A percentile compares a stretch with the other conserved stretches of the same genome.
Conservation (phyloP, 2,797 vertebrate species). For the Gymnothorax reevesii region DNA sequence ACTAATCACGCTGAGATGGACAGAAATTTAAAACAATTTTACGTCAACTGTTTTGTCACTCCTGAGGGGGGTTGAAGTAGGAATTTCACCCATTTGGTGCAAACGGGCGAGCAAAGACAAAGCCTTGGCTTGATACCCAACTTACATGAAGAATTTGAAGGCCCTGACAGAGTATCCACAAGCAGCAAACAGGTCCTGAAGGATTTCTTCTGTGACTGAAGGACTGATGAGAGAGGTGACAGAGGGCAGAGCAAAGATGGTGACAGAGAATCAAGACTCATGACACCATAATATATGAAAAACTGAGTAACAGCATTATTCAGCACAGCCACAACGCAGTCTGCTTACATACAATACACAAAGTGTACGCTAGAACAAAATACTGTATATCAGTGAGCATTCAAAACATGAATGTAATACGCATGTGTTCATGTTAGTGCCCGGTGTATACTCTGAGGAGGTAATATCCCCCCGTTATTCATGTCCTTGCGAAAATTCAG, state of each 20-base stretch:
- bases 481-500: too few species aligned
- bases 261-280: not conserved
- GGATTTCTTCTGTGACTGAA: slow-evolving; percentile 75
- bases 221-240: slow-evolving; percentile 56
- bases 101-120: not conserved
- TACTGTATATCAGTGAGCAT: too few species aligned
- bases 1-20: too few species aligned
- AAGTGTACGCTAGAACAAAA: too few species aligned
- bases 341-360: not conserved
- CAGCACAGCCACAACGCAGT: not conserved
- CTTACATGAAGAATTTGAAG: slow-evolving; percentile 92
- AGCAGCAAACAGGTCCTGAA: slow-evolving; percentile 83
- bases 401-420: too few species aligned
- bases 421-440: too few species aligned
- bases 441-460: too few species aligned
- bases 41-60: too few species aligned
- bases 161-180: slow-evolving; percentile 82
- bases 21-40: too few species aligned
- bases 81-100: not conserved
- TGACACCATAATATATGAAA: not conserved
- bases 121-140: slow-evolving; percentile 40
- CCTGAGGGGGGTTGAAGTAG: not conserved
- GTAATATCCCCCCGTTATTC: too few species aligned
- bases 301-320: not conserved
- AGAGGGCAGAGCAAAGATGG: not conserved